Evolutionary conservation across 2,113 vertebrate species (phyloP), one percentile per base, ranked within the genome.

Genomic region (Chamaetylas fuelleborni): DNA sequence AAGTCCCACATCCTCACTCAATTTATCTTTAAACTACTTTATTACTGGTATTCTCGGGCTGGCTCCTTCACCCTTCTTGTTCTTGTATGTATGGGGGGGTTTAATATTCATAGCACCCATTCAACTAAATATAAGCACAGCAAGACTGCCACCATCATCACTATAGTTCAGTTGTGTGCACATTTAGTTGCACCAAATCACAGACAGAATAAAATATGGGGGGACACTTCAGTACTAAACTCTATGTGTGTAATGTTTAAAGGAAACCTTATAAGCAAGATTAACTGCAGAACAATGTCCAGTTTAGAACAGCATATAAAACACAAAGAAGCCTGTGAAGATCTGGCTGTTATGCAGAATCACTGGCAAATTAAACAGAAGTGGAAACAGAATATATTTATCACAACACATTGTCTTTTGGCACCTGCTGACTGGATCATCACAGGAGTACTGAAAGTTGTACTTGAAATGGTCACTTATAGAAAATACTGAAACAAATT

Each of bases 11-110:
- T 78, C 70, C 18, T 64, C 8, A 47, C 7, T 60, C 48, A 40
- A 26, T 76, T 91, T 90, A 14, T 72, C n/a, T 86, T 77, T 92
- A 54, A 93, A 25, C 26, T 58, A 7, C 26, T 56, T 91, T 48
- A 81, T 51, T 80, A 45, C 19, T n/a, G 8, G 1, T 61, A 33
- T 78, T 19, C 19, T 92, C 6, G 5, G 26, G 15, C 50, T 60
- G 12, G 9, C 36, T 88, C 12, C 81, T 85, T 51, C 4, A 3
- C 8, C 17, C 34, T 54, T 78, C 45, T 51, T 65, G 6, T 67
- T 64, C 9, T 65, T 64, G 11, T 57, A 6, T 4, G 0, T 51
- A 20, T 36, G 6, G 8, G 11, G 11, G 24, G 6, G 1, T 57
- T 95, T 73, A 47, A n/a, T 80, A 54, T 54, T 77, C 38, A 48